phyloP scores from a whole-genome alignment of 2,888 invertebrate genomes.

The Lasioglossum vierecki region DNA sequence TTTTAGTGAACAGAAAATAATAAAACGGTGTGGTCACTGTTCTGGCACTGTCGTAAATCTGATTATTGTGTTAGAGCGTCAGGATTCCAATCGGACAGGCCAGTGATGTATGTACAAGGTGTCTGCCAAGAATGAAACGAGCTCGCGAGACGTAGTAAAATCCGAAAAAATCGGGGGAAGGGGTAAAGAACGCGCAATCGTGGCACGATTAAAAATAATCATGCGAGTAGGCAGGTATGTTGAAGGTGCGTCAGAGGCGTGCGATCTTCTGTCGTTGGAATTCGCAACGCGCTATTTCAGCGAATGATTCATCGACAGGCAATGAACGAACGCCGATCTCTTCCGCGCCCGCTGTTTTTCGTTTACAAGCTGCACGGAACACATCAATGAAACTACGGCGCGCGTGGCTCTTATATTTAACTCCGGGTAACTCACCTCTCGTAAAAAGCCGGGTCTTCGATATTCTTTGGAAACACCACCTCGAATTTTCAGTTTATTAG shows the following conservation, averaged over 20 bases:
- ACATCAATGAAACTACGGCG: constrained; percentile 16
- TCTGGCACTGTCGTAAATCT: no score
- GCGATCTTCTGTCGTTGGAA: constrained; percentile 41
- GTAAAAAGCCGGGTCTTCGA: not conserved
- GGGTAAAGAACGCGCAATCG: not conserved
- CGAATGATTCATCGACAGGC: constrained; percentile 52
- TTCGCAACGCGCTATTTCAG: constrained; percentile 53
- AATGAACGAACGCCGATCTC: constrained; percentile 25
- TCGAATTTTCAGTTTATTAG: no score
- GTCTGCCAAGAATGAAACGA: not conserved
- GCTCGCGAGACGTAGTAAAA: not conserved
- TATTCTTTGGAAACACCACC: not conserved
- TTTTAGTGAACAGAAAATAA: no score
- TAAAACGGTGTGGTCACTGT: no score
- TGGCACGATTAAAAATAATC: constrained; percentile 30
- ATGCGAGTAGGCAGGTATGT: not conserved
- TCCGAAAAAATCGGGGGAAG: not conserved
- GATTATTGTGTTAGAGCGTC: no score
- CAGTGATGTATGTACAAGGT: not conserved
- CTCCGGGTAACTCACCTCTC: not conserved
- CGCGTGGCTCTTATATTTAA: constrained; percentile 1
- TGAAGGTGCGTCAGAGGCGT: constrained; percentile 48
- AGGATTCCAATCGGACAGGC: no score
- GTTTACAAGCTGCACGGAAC: not conserved
- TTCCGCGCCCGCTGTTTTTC: constrained; percentile 17